phyloP scores from a whole-genome alignment of 2,797 vertebrate species.

The Acanthopagrus latus region DNA sequence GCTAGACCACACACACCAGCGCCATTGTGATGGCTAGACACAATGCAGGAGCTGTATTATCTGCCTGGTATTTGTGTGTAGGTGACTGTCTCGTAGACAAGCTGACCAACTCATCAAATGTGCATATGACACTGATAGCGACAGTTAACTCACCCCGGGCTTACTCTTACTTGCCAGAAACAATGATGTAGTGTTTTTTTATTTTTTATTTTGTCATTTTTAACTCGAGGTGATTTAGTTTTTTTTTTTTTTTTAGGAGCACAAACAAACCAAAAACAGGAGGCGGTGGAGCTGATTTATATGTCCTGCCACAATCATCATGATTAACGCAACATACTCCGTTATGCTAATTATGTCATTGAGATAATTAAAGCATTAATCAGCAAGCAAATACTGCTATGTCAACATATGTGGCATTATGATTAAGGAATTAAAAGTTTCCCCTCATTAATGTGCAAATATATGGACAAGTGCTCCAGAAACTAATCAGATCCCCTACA shows the following conservation, averaged over 20 bases:
- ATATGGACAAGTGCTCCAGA: constrained; percentile 4
- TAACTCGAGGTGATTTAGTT: neutral
- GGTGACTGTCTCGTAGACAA: constrained; percentile 62
- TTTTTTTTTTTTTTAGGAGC: neutral
- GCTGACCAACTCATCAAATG: constrained; percentile 66
- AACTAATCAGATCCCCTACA: constrained; percentile 3
- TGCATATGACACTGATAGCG: constrained; percentile 59
- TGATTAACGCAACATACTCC: constrained; percentile 47
- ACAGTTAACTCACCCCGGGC: constrained; percentile 30
- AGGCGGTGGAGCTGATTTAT: constrained; percentile 38
- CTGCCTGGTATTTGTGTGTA: constrained; percentile 67
- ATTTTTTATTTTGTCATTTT: constrained; percentile 1
- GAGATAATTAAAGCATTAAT: constrained; percentile 64
- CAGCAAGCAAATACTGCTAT: constrained; percentile 46
- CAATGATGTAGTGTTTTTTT: neutral
- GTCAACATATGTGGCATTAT: constrained; percentile 39
- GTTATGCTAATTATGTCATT: constrained; percentile 53
- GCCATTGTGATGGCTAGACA: constrained; percentile 75
- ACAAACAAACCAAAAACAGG: constrained; percentile 23
- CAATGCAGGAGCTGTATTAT: constrained; percentile 74
- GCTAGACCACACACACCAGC: constrained; percentile 67
- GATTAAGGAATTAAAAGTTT: constrained; percentile 15
- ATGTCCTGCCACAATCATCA: constrained; percentile 13
- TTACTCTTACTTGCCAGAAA: constrained; percentile 24
- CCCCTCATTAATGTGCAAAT: constrained; percentile 28